phyloP scores from a whole-genome alignment of 1,140 invertebrate genomes.

The Euwallacea similis region DNA sequence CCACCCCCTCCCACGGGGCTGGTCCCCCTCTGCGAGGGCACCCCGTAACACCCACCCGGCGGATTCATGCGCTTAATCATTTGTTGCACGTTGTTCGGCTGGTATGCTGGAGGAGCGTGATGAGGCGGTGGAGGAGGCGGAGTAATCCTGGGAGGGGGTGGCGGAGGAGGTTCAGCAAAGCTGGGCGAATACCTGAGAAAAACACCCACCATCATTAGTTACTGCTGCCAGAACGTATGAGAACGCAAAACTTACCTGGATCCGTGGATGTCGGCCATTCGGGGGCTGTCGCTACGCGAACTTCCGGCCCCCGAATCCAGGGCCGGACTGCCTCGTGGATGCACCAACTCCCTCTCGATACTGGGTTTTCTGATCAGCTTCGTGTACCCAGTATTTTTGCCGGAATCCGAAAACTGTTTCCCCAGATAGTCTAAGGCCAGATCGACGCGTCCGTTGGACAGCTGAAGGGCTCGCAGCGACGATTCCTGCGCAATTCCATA shows the following conservation, averaged over 20 bases:
- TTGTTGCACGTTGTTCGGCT: conserved; percentile 73
- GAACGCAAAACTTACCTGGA: conserved; percentile 15
- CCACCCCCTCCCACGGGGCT: conserved; percentile 55
- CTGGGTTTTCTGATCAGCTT: conserved; percentile 85
- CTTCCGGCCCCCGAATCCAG: conserved; percentile 85
- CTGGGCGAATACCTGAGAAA: conserved; percentile 65
- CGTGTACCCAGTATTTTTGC: conserved; percentile 58
- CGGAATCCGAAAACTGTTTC: conserved; percentile 60
- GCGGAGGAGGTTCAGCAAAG: conserved; percentile 66
- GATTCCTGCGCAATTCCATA: conserved; percentile 60
- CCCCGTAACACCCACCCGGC: conserved; percentile 56
- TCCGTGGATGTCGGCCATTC: conserved; percentile 57
- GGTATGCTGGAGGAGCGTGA: conserved; percentile 45
- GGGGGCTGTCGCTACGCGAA: conserved; percentile 85
- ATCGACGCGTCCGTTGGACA: conserved; percentile 68
- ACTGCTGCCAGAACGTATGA: neutral
- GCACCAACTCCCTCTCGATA: conserved; percentile 76
- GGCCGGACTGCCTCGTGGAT: conserved; percentile 80
- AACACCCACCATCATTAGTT: neutral
- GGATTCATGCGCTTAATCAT: conserved; percentile 84
- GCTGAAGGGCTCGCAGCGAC: conserved; percentile 67
- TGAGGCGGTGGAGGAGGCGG: conserved; percentile 72
- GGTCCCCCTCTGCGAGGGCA: conserved; percentile 66
- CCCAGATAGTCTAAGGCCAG: conserved; percentile 68
- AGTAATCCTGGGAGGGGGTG: conserved; percentile 65